Percentiles rank a stretch among this genome's conserved stretches.
phyloP scores from a whole-genome alignment of 2,797 vertebrate genomes.

The Malurus splendens region DNA sequence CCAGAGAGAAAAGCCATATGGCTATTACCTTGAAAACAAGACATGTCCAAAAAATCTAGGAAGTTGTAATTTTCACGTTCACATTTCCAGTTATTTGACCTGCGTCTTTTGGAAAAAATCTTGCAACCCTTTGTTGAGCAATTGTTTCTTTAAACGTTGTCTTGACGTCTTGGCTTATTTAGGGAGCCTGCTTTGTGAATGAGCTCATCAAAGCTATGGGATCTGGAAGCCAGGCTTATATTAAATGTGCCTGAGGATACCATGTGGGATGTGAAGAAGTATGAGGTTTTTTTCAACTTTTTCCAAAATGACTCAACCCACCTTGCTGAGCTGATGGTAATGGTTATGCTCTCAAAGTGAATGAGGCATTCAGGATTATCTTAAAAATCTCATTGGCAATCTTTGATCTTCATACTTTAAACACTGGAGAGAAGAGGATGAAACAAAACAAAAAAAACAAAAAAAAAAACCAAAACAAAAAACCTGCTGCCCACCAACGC shows the following conservation, averaged over 20 bases:
- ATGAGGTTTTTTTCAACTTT: fast-evolving
- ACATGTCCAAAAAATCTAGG: neutral
- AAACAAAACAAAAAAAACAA: neutral
- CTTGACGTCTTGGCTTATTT: neutral
- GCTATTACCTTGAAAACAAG: neutral
- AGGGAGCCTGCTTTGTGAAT: neutral
- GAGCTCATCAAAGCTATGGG: neutral
- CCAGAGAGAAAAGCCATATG: neutral
- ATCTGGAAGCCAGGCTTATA: neutral
- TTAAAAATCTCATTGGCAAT: neutral
- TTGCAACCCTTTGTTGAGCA: neutral
- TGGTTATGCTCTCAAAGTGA: neutral
- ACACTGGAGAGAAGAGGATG: neutral
- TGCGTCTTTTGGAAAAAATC: neutral
- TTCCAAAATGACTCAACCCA: fast-evolving
- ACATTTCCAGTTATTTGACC: neutral
- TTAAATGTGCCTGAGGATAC: neutral
- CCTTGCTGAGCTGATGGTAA: neutral
- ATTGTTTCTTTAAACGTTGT: neutral
- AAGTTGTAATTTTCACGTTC: neutral
- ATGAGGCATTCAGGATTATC: neutral
- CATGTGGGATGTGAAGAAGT: neutral
- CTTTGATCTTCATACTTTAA: neutral
- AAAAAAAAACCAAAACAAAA: neutral
- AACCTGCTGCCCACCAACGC: neutral